Evolutionary conservation across 2,888 invertebrate genomes (phyloP), one percentile per base, ranked within the genome.

Genomic region (Micoletzkya japonica): DNA sequence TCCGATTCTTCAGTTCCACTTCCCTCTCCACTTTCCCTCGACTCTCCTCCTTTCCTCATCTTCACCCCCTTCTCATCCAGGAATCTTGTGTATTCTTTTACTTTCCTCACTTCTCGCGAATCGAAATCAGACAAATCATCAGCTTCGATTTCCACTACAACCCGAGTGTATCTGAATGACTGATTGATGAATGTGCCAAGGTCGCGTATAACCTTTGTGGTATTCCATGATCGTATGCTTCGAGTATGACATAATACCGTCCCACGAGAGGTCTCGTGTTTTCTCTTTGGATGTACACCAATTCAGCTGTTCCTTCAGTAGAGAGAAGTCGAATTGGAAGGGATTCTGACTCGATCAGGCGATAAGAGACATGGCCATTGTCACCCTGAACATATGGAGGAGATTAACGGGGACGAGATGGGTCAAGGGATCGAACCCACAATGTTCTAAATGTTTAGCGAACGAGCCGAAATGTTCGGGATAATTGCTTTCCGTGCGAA

Each of bases 141-240:
- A 20, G 64, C 54, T 37, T 64, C 52, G 20, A 64, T 64, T 28
- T 64, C 64, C 17, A 64, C 37, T 1, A 64, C 36, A 10, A 37
- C 52, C 30, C 64, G 30, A 2, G 34, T 34, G 34, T 7, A 64
- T 64, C 64, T 64, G 52, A 52, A 64, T n/a, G 26, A 26, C 2
- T 20, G 28, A 36, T 54, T 14, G 28, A 30, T 44, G 7, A 2
- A 10, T 20, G 20, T 44, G 10, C 44, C 44, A 10, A 14, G 10
- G 20, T 44, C 20, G 10, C 44, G 10, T 20, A 14, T 44, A 14
- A 67, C 58, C 70, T 73, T 49, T 34, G 50, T 28, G 70, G 61
- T n/a, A 73, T 71, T 7, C 78, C 77, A 30, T 77, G 73, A 71
- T 79, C 78, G 6, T 73, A 50, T 6, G 78, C 78, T 49, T 77